phyloP scores from a whole-genome alignment of 2,888 invertebrate genomes.

The Eulithis prunata region DNA sequence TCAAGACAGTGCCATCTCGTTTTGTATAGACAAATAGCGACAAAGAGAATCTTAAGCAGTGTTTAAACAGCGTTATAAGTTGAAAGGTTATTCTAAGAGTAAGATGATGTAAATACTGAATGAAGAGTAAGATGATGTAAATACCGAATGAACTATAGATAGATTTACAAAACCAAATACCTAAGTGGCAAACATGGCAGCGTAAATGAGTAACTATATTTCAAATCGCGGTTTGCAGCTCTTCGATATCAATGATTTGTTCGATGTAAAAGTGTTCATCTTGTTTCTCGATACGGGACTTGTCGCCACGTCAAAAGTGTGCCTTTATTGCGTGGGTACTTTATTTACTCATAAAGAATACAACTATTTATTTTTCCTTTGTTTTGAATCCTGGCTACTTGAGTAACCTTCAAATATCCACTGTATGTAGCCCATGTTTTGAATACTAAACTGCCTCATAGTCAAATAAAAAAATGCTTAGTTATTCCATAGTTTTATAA shows the following conservation, averaged over 20 bases:
- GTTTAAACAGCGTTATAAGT: too few relatives aligned
- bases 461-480: not conserved
- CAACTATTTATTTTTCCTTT: not conserved
- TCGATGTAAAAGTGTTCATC: too few relatives aligned
- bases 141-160: constrained; percentile 44
- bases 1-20: too few relatives aligned
- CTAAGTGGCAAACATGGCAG: constrained; percentile 19
- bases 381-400: not conserved
- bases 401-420: not conserved
- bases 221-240: not conserved
- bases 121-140: constrained; percentile 45
- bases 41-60: too few relatives aligned
- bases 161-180: constrained; percentile 25
- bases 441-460: not conserved
- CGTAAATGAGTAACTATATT: constrained; percentile 4
- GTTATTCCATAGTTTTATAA: constrained; percentile 3
- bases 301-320: too few relatives aligned
- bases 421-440: constrained; percentile 3
- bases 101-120: constrained; percentile 51
- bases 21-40: too few relatives aligned
- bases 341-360: not conserved
- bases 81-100: too few relatives aligned
- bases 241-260: too few relatives aligned
- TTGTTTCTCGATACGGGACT: too few relatives aligned
- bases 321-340: too few relatives aligned